Evolutionary conservation across 2,888 invertebrate species (phyloP), one percentile per base, ranked within the genome.

Genomic region (Eulithis prunata): DNA sequence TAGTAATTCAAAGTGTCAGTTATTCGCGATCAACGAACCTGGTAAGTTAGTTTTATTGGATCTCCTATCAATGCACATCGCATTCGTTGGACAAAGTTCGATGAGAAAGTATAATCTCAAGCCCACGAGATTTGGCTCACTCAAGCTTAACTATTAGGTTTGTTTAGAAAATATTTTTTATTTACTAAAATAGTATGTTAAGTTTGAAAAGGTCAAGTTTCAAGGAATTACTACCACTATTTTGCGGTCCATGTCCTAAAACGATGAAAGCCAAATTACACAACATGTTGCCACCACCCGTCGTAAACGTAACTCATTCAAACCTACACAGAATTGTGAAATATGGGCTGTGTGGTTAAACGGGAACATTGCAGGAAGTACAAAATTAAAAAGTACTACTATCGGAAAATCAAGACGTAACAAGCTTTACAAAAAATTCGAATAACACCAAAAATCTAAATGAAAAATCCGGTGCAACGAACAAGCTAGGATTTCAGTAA

Each of bases 221-320:
- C n/a, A 45, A 45, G n/a, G 14, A 47, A 14, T 14, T 70, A 71
- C 70, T 67, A 21, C 21, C 6, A 32, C 32, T 64, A 64, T 55
- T 64, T 57, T 46, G 57, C 11, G 12, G 58, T 14, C 32, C 21
- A 11, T 55, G 43, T 49, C 52, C 52, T 51, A 49, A 53, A 64
- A 54, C 54, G 32, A 59, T 55, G 54, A 43, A 54, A 57, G 41
- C 28, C 28, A 63, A 63, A 63, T 57, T 53, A 63, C 21, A 38
- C 54, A 63, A 46, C 45, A 45, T 8, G 4, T 58, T 58, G 7
- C 10, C 41, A 8, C 12, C 43, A 45, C 6, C 49, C 54, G 49
- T 53, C 21, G 8, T 14, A 51, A 62, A 43, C 28, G 32, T 49
- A 32, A 38, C n/a, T 54, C 11, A 46, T 46, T n/a, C 47, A 47